These are phyloP conservation scores for Harpagifer antarcticus DNA, from an alignment of 2,797 vertebrate genomes.

Conservation along the genomic window DNA sequence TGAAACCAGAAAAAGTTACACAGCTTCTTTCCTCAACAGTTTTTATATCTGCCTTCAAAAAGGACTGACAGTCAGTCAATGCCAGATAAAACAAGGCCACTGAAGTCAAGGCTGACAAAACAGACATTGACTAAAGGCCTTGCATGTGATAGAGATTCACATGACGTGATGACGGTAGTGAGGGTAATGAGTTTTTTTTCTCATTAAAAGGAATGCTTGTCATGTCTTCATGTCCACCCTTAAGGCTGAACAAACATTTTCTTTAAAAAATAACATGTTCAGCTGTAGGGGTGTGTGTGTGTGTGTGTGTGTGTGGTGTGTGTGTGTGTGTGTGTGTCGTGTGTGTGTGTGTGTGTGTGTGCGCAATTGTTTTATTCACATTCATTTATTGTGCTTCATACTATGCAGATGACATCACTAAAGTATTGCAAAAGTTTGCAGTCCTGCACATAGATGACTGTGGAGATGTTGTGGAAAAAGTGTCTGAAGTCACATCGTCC, in stretches of 20 bases:
- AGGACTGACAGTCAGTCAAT: slow-evolving; percentile 28
- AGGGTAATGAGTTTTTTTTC: background rate
- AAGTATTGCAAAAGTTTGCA: too few relatives aligned
- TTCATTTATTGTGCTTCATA: too few relatives aligned
- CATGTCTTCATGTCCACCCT: background rate
- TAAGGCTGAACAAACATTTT: slow-evolving; percentile 8
- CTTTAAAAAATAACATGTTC: background rate
- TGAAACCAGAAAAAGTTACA: background rate
- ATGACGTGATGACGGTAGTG: slow-evolving; percentile 35
- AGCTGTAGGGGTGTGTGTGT: background rate
- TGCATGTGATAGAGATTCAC: slow-evolving; percentile 27
- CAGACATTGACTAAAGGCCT: slow-evolving; percentile 53
- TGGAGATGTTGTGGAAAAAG: too few relatives aligned
- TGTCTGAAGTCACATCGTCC: too few relatives aligned
- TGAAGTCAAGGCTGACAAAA: slow-evolving; percentile 69
- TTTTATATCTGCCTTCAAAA: slow-evolving; percentile 18
- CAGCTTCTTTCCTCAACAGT: background rate
- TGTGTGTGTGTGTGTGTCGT: too few relatives aligned
- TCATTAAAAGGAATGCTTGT: background rate
- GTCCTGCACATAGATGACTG: too few relatives aligned
- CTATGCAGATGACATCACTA: too few relatives aligned
- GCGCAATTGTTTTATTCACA: too few relatives aligned
- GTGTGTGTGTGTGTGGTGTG: too few relatives aligned
- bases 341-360: too few relatives aligned
- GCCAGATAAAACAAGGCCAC: slow-evolving; percentile 64